phyloP scores from a whole-genome alignment of 35 echinoderm and acorn worm species.

The Ophioderma brevispina region DNA sequence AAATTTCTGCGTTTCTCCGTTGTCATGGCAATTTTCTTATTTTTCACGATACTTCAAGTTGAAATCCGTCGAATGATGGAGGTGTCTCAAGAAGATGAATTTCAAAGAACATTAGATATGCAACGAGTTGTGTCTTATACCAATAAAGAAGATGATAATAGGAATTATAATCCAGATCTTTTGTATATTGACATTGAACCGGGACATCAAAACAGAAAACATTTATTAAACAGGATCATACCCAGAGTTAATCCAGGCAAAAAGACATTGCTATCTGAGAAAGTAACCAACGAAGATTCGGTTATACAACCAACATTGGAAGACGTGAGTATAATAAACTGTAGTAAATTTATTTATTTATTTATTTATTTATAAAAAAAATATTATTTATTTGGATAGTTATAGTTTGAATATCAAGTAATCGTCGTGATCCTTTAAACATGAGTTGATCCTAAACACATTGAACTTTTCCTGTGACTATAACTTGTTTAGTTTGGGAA shows the following conservation, averaged over 20 bases:
- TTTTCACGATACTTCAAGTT: not conserved
- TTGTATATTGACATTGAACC: not conserved
- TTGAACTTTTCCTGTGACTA: too few relatives aligned
- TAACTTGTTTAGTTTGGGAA: too few relatives aligned
- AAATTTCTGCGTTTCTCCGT: not conserved
- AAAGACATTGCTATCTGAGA: not conserved
- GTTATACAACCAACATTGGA: not conserved
- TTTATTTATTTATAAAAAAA: too few relatives aligned
- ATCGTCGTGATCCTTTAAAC: too few relatives aligned
- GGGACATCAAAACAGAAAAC: not conserved
- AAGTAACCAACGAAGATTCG: not conserved
- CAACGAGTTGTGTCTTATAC: not conserved
- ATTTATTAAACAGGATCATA: not conserved
- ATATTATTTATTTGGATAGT: too few relatives aligned
- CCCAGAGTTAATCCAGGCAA: not conserved
- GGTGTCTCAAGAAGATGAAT: not conserved
- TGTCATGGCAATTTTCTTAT: not conserved
- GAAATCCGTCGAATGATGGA: not conserved
- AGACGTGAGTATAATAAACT: too few relatives aligned
- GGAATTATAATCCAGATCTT: not conserved
- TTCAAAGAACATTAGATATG: conserved; percentile 2
- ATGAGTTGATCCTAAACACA: too few relatives aligned
- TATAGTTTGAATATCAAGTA: too few relatives aligned
- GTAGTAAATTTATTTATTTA: too few relatives aligned
- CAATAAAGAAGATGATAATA: not conserved